phyloP scores from a whole-genome alignment of 2,888 invertebrate genomes.

The Chironomus riparius region DNA sequence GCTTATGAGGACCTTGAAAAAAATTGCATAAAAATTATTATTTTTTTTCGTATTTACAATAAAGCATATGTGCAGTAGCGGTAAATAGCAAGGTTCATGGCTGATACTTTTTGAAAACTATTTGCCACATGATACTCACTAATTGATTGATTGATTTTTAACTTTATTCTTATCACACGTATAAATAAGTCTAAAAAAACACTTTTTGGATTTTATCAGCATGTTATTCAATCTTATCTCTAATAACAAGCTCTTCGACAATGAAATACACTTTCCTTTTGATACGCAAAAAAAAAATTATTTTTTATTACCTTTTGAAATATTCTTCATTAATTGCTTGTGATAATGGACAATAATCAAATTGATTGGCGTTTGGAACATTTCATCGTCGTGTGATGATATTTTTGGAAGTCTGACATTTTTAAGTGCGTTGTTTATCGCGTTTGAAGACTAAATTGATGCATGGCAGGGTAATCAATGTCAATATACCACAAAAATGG shows the following conservation, averaged over 20 bases:
- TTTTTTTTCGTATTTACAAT: background rate
- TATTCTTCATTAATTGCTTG: too few species aligned
- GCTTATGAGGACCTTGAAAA: background rate
- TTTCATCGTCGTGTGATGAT: background rate
- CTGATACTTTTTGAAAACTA: too few species aligned
- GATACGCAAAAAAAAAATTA: background rate
- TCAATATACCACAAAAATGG: too few species aligned
- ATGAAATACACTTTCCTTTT: constrained; percentile 20
- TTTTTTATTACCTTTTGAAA: too few species aligned
- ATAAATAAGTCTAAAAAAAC: background rate
- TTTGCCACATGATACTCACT: background rate
- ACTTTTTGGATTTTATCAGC: background rate
- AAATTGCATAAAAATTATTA: background rate
- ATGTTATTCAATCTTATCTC: constrained; percentile 9
- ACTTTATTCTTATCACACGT: background rate
- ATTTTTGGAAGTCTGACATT: background rate
- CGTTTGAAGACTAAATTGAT: too few species aligned
- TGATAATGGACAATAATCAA: too few species aligned
- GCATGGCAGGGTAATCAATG: too few species aligned
- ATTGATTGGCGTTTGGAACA: too few species aligned
- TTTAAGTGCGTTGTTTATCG: background rate
- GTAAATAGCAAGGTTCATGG: background rate
- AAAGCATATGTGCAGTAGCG: background rate
- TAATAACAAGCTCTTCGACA: background rate
- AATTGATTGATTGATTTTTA: background rate